These are phyloP conservation scores for Ptiloglossa arizonensis DNA, from an alignment of 1,140 invertebrate species.

Conservation along the genomic window DNA sequence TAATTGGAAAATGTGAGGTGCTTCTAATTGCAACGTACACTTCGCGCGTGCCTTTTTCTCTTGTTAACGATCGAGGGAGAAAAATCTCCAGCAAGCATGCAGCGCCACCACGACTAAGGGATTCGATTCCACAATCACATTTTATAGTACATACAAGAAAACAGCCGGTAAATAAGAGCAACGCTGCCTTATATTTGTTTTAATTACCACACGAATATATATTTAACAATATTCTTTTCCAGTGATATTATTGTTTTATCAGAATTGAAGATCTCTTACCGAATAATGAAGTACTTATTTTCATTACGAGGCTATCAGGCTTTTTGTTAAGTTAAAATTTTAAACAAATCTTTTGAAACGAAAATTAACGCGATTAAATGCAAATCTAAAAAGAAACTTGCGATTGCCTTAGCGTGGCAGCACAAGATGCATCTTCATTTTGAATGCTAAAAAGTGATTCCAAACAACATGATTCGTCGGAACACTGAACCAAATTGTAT, in stretches of 20 bases:
- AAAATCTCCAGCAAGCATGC: not conserved
- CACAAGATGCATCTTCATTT: not conserved
- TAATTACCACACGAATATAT: not conserved
- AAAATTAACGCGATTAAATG: not conserved
- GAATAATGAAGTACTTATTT: no score
- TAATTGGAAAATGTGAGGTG: no score
- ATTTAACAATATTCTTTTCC: not conserved
- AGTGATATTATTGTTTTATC: not conserved
- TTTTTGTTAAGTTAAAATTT: no score
- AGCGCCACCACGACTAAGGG: not conserved
- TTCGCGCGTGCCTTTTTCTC: not conserved
- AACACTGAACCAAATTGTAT: not conserved
- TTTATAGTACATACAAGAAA: not conserved
- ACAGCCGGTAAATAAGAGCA: constrained; percentile 25
- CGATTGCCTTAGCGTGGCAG: not conserved
- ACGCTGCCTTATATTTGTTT: not conserved
- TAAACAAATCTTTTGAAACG: not conserved
- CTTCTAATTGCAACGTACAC: not conserved
- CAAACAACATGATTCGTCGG: not conserved
- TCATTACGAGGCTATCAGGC: no score
- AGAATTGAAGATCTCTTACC: no score
- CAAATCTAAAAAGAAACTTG: not conserved
- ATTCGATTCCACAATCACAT: not conserved
- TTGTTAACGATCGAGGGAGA: constrained; percentile 12
- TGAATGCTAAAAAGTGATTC: not conserved